Percentiles rank a stretch among this genome's conserved stretches.
These are phyloP conservation scores for Scleropages formosus DNA, from an alignment of 2,797 vertebrate species.

Conservation along the genomic window DNA sequence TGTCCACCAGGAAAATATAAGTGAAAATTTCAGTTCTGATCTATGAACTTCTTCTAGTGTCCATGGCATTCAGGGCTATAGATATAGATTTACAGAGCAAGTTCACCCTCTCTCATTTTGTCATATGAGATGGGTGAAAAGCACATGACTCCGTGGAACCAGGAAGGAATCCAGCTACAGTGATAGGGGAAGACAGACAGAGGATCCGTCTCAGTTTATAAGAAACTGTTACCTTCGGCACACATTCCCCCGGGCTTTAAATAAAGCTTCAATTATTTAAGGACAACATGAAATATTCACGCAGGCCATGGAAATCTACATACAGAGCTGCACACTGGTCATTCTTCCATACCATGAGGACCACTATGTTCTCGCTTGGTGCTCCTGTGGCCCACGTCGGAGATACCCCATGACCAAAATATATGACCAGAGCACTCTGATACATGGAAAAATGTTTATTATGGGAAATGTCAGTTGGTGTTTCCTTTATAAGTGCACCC, in stretches of 20 bases:
- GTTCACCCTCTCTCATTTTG: conserved; percentile 11
- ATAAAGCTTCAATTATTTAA: conserved; percentile 25
- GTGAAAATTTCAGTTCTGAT: conserved; percentile 5
- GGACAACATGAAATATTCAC: conserved; percentile 23
- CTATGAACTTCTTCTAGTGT: background rate
- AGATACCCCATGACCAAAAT: no score
- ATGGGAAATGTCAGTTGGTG: background rate
- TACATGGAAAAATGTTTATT: background rate
- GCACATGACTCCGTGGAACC: background rate
- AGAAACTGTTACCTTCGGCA: conserved; percentile 1
- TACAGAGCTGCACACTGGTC: background rate
- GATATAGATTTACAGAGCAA: background rate
- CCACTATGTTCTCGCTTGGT: background rate
- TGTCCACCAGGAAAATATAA: background rate
- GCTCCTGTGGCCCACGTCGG: background rate
- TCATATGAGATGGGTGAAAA: background rate
- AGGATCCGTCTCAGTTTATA: conserved; percentile 1
- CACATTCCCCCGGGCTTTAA: conserved; percentile 7
- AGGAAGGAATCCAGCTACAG: background rate
- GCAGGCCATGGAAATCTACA: conserved; percentile 11
- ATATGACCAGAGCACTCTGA: no score
- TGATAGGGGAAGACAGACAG: background rate
- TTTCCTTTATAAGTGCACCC: background rate
- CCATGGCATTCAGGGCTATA: background rate
- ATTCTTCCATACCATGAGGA: background rate